Evolutionary conservation across 2,113 vertebrate genomes (phyloP), one percentile per base, ranked within the genome.

Genomic region (Tupaia chinensis): DNA sequence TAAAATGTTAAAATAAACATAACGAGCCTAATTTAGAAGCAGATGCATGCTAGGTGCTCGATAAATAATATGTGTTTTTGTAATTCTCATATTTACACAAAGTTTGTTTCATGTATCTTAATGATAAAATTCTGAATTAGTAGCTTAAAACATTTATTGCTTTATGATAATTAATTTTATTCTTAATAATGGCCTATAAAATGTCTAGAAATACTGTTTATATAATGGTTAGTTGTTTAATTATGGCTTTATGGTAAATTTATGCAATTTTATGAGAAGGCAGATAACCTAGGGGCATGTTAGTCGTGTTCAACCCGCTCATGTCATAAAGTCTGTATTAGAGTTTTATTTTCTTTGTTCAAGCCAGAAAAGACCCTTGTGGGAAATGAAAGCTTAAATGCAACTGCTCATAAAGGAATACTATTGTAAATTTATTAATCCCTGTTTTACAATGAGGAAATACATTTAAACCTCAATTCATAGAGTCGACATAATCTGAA

Each of bases 371-470:
- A 29, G 16, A 27, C 44, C 27, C 54, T 76, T 74, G 44, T 78
- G 73, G 34, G 58, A 88, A 95, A 85, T 92, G 29, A 90, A 85
- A 78, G n/a, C 34, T 68, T 89, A 95, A 93, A 86, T 88, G 73
- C 16, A 79, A 72, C 58, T 93, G 69, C 92, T 91, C 66, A 76
- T 91, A 93, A 95, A 87, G 69, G 58, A 89, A 68, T 87, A n/a
- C 3, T 73, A 89, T 89, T 92, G 65, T n/a, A 86, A 90, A 95
- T 92, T 83, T 95, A 92, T 96, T 95, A 95, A 81, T 92, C 29
- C 63, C 76, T 76, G 5, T 79, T 88, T 88, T 85, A 60, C 65
- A 69, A 66, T 44, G 10, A 17, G 22, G 15, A 96, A 95, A 88
- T 70, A 69, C 8, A 65, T 78, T 27, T 66, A 88, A 87, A 29